Evolutionary conservation across 2,113 vertebrate genomes (phyloP).

Genomic region (Burhinus oedicnemus): DNA sequence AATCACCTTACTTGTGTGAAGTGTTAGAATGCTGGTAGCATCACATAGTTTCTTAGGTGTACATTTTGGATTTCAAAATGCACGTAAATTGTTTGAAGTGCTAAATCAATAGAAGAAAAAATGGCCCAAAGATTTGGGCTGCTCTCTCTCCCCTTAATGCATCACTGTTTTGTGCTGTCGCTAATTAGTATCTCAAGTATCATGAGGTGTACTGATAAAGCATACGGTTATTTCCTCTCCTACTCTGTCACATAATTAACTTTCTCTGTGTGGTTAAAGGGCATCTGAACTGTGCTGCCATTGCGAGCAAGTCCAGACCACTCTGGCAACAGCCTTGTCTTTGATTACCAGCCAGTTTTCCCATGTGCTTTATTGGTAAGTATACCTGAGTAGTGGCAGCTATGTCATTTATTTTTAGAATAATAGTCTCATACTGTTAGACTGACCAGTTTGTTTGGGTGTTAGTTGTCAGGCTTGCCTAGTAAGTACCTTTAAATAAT

Average conservation of each 20-base stretch:
- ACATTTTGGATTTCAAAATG: neutral
- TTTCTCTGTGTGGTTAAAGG: neutral
- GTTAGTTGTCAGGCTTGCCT: neutral
- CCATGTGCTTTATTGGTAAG: neutral
- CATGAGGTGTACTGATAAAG: neutral
- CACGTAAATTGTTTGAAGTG: neutral
- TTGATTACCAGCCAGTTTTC: neutral
- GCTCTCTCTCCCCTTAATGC: neutral
- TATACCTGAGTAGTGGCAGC: neutral
- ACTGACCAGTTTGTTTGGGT: neutral
- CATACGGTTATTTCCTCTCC: neutral
- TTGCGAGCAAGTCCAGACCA: neutral
- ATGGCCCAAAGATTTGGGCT: neutral
- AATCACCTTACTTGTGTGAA: neutral
- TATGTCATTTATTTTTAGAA: neutral
- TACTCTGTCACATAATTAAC: neutral
- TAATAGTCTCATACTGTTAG: neutral
- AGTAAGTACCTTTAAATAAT: neutral
- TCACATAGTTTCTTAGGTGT: rapidly evolving
- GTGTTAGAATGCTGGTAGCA: neutral
- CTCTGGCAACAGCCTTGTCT: neutral
- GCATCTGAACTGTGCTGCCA: neutral
- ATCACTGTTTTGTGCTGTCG: neutral
- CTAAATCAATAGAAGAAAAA: neutral
- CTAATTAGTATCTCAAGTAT: neutral